Percentiles rank a stretch among this genome's conserved stretches.
Evolutionary conservation across 2,888 invertebrate species (phyloP).

Genomic region (Sarcophaga subvicina): DNA sequence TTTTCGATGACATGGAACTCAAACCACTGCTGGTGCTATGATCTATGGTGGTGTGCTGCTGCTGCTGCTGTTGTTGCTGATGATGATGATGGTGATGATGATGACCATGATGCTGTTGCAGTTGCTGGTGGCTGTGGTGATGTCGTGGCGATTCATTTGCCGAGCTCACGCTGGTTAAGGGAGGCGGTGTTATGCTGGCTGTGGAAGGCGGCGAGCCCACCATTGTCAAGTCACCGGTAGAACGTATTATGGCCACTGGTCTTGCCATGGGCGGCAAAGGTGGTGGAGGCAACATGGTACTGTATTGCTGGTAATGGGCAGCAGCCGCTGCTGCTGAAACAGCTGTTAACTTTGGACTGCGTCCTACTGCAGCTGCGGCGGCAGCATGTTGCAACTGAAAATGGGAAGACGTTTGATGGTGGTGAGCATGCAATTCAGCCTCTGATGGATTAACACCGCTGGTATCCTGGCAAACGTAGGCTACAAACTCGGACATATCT

Average conservation of each 20-base stretch:
- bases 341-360: constrained; percentile 84
- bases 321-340: constrained; percentile 71
- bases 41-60: constrained; percentile 66
- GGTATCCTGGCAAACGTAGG: constrained; percentile 97
- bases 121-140: constrained; percentile 55
- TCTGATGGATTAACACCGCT: constrained; percentile 82
- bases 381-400: constrained; percentile 74
- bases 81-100: constrained; percentile 54
- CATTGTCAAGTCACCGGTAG: constrained; percentile 87
- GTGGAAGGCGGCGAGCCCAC: constrained; percentile 86
- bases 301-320: constrained; percentile 83
- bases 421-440: constrained; percentile 69
- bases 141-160: constrained; percentile 63
- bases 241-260: constrained; percentile 97
- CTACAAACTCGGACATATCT: constrained; percentile 97
- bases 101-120: constrained; percentile 59
- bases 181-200: constrained; percentile 70
- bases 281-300: constrained; percentile 96
- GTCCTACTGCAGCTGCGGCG: constrained; percentile 69
- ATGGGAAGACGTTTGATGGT: constrained; percentile 72
- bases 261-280: constrained; percentile 98
- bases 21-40: constrained; percentile 64
- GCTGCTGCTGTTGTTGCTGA: constrained; percentile 74
- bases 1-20: constrained; percentile 61
- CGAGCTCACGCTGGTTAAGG: constrained; percentile 72